A percentile compares a stretch with the other conserved stretches of the same genome.
phyloP scores from a whole-genome alignment of 2,888 invertebrate species.

The Abrostola tripartita region DNA sequence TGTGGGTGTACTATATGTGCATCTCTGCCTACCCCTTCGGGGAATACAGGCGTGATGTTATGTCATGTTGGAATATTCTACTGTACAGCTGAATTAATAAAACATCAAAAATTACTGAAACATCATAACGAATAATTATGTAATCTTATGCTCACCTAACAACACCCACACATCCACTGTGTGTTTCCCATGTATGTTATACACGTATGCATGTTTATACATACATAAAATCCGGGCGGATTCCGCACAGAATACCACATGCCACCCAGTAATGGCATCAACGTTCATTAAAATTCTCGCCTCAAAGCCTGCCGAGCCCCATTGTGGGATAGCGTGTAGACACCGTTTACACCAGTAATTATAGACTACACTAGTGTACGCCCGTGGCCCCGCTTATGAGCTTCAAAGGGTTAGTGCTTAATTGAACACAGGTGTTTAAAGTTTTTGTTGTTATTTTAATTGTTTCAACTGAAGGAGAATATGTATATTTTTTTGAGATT shows the following conservation, averaged over 20 bases:
- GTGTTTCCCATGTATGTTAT: not conserved
- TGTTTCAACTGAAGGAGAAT: too few species aligned
- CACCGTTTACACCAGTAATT: constrained; percentile 33
- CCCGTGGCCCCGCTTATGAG: constrained; percentile 40
- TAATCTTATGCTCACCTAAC: not conserved
- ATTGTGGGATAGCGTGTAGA: constrained; percentile 46
- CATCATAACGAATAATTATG: too few species aligned
- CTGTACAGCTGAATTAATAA: too few species aligned
- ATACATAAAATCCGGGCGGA: constrained; percentile 28
- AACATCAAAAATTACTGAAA: too few species aligned
- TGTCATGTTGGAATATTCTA: too few species aligned
- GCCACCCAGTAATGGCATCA: constrained; percentile 43
- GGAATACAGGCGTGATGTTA: too few species aligned
- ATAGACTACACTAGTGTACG: constrained; percentile 11
- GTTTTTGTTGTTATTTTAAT: not conserved
- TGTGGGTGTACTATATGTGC: too few species aligned
- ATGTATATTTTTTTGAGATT: too few species aligned
- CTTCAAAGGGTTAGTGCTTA: constrained; percentile 33
- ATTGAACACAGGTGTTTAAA: constrained; percentile 3
- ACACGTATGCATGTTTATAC: not conserved
- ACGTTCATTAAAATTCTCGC: constrained; percentile 51
- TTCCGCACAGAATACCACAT: constrained; percentile 21
- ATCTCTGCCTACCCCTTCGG: too few species aligned
- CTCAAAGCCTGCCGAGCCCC: constrained; percentile 33
- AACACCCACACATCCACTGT: not conserved